phyloP scores from a whole-genome alignment of 2,888 invertebrate genomes.

The Agrilus biguttatus region DNA sequence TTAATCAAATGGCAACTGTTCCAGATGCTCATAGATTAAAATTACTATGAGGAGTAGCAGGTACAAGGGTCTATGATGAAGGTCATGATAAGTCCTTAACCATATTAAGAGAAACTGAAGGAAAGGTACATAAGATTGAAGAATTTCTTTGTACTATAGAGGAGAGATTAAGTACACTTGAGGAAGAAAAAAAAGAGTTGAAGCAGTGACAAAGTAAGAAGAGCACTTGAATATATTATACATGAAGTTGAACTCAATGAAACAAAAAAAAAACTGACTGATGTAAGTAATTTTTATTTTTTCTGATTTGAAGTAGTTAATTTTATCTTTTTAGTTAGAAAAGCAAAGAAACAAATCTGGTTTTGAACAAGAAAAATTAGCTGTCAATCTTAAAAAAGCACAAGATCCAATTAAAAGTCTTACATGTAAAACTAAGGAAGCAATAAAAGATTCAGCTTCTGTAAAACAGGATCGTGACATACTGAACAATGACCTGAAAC shows the following conservation, averaged over 20 bases:
- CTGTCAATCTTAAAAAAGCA: slow-evolving; percentile 56
- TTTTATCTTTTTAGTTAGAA: slow-evolving; percentile 42
- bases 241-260: slow-evolving; percentile 93
- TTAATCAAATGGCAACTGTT: slow-evolving; percentile 99
- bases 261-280: slow-evolving; percentile 80
- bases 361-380: slow-evolving; percentile 68
- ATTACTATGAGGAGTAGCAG: slow-evolving; percentile 89
- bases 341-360: slow-evolving; percentile 65
- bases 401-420: slow-evolving; percentile 55
- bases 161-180: slow-evolving; percentile 86
- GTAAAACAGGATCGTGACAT: slow-evolving; percentile 89
- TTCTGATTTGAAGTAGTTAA: not conserved
- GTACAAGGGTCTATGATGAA: slow-evolving; percentile 95
- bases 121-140: slow-evolving; percentile 87
- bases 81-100: slow-evolving; percentile 91
- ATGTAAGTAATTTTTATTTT: slow-evolving; percentile 35
- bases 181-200: slow-evolving; percentile 96
- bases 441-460: slow-evolving; percentile 72
- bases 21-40: slow-evolving; percentile 94
- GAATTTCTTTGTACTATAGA: slow-evolving; percentile 94
- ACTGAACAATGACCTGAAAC: slow-evolving; percentile 81
- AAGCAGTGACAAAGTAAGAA: slow-evolving; percentile 92
- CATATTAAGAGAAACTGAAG: slow-evolving; percentile 80
- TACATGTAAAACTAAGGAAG: slow-evolving; percentile 67
- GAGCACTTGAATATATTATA: slow-evolving; percentile 94